A percentile compares a stretch with the other conserved stretches of the same genome.
Conservation (phyloP, 2,113 vertebrate genomes). For the Clarias macrocephalus region DNA sequence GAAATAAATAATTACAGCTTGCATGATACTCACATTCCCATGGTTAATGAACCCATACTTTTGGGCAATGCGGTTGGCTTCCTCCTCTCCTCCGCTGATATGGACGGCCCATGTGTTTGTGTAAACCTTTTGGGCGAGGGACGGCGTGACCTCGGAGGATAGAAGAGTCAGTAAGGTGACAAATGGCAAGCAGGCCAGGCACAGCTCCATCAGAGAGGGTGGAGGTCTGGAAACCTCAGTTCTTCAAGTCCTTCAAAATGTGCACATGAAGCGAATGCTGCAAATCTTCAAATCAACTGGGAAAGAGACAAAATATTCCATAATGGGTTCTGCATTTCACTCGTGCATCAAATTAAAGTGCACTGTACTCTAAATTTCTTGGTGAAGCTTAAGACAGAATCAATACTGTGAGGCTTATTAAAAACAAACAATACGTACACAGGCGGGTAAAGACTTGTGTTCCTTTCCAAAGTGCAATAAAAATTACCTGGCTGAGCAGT, state of each 20-base stretch:
- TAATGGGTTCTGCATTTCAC: conserved; percentile 13
- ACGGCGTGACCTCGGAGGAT: conserved; percentile 68
- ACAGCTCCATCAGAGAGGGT: conserved; percentile 61
- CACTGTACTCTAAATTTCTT: neutral
- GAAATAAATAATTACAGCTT: neutral
- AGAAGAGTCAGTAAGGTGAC: conserved; percentile 77
- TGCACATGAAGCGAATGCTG: conserved; percentile 63
- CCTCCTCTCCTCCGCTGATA: conserved; percentile 77
- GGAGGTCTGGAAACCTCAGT: conserved; percentile 63
- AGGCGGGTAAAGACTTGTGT: neutral
- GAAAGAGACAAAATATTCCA: neutral
- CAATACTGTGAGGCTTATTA: neutral
- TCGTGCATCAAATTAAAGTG: neutral
- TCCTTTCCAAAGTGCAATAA: neutral
- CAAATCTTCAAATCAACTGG: conserved; percentile 60
- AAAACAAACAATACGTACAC: neutral
- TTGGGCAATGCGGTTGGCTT: conserved; percentile 80
- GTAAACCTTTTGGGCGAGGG: conserved; percentile 78
- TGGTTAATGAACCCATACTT: conserved; percentile 92
- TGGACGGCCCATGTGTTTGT: conserved; percentile 95
- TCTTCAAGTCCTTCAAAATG: conserved; percentile 60
- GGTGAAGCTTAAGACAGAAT: neutral
- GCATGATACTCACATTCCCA: conserved; percentile 79
- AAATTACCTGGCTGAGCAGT: neutral
- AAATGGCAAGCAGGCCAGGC: conserved; percentile 66